phyloP scores from a whole-genome alignment of 2,797 vertebrate genomes.

The Hoplostethus mediterraneus region DNA sequence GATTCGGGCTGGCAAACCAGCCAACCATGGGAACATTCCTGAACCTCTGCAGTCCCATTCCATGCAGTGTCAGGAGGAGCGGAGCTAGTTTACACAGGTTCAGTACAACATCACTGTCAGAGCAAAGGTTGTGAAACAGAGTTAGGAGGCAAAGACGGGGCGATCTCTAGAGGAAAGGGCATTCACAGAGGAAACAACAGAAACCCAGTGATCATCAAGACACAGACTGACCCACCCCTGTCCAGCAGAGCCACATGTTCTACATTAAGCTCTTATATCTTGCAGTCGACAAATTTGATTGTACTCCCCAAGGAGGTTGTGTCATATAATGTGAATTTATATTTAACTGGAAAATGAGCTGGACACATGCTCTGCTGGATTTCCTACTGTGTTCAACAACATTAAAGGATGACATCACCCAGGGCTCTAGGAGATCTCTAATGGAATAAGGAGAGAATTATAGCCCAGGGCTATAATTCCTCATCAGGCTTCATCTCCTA shows the following conservation, averaged over 20 bases:
- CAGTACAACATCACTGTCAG: conserved; percentile 32
- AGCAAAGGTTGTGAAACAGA: conserved; percentile 34
- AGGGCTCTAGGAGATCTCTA: conserved; percentile 48
- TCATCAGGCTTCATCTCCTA: conserved; percentile 55
- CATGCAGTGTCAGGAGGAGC: conserved; percentile 48
- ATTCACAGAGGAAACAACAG: conserved; percentile 54
- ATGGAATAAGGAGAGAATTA: conserved; percentile 53
- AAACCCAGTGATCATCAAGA: conserved; percentile 45
- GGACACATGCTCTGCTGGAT: conserved; percentile 58
- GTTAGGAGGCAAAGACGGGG: conserved; percentile 32
- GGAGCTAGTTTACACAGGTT: conserved; percentile 34
- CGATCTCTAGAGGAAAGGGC: conserved; percentile 48
- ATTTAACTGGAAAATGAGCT: conserved; percentile 26
- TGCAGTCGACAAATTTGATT: conserved; percentile 15
- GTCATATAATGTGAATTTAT: conserved; percentile 15
- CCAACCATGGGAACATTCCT: conserved; percentile 46
- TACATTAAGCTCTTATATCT: neutral
- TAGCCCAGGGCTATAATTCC: conserved; percentile 50
- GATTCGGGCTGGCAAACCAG: conserved; percentile 43
- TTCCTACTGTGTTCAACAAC: conserved; percentile 29
- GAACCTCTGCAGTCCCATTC: conserved; percentile 70
- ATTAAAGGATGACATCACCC: conserved; percentile 55
- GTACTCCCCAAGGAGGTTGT: neutral
- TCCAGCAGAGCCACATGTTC: conserved; percentile 61
- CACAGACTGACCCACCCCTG: conserved; percentile 31